Evolutionary conservation across 2,888 invertebrate genomes (phyloP).

Genomic region (Xanthia icteritia): DNA sequence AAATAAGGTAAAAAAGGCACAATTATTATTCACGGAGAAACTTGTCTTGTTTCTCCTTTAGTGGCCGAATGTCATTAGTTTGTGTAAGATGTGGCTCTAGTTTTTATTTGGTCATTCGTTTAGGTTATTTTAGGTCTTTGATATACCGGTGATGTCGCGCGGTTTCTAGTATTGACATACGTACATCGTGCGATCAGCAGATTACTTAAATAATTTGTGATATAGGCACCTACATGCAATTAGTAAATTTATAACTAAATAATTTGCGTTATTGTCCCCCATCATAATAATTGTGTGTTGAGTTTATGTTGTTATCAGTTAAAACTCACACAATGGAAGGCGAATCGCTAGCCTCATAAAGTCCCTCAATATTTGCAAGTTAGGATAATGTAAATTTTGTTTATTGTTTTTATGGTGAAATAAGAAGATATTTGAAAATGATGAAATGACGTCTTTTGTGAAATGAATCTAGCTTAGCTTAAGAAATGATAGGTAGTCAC

Average conservation of each 20-base stretch:
- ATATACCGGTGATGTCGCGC: neutral
- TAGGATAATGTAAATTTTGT: neutral
- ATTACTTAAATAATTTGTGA: neutral
- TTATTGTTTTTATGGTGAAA: neutral
- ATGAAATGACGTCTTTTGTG: neutral
- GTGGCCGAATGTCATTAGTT: constrained; percentile 8
- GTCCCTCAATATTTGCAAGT: neutral
- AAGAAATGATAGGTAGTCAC: neutral
- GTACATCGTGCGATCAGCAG: neutral
- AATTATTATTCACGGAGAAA: constrained; percentile 31
- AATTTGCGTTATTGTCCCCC: neutral
- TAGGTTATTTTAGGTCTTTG: neutral
- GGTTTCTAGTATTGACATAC: neutral
- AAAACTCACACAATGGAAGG: neutral
- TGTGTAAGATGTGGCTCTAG: constrained; percentile 1
- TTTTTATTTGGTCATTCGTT: neutral
- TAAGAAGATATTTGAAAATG: neutral
- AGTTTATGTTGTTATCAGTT: neutral
- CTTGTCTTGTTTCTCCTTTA: constrained; percentile 8
- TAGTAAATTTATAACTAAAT: neutral
- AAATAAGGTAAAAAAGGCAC: constrained; percentile 31
- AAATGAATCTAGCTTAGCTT: neutral
- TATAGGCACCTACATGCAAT: neutral
- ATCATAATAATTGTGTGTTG: neutral
- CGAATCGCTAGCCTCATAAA: neutral